Evolutionary conservation across 2,888 invertebrate genomes (phyloP), one percentile per base, ranked within the genome.

Genomic region (Limnephilus auricula): DNA sequence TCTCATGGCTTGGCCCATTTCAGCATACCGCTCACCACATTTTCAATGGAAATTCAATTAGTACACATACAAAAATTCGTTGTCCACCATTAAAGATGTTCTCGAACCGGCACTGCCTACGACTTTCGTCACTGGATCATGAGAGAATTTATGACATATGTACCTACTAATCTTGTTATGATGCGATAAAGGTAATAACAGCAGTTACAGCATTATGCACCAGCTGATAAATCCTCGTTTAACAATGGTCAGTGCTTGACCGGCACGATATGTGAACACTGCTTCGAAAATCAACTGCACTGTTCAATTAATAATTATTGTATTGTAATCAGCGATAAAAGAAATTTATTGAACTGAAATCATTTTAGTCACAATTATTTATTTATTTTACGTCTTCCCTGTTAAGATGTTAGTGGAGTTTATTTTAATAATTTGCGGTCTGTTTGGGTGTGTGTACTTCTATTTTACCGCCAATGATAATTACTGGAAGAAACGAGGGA

Each of bases 401-500:
- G 18, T 32, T 1, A 84, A 85, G n/a, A 90, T 90, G 90, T 45
- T 90, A 34, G 40, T 18, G 31, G 90, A 37, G n/a, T 10, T 32
- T 18, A n/a, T 90, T 84, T 50, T 78, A 18, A 65, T 84, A 0
- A 12, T 86, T 6, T 18, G 34, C 31, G 45, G 78, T 6, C 15
- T 86, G 25, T 18, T 79, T 18, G 78, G 25, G 3, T 31, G n/a
- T 32, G 45, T 90, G 5, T 92, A 90, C 31, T 15, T 84, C 12
- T 90, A 65, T 32, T 65, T 92, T 1, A 86, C 84, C 6, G 86
- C 90, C 88, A 92, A 92, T 65, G 88, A 91, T 86, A 78, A 91
- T 32, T 91, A 91, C n/a, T 92, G 92, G 92, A 91, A 82, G 34
- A 78, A 90, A 31, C 34, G 37, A 30, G 83, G 84, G 2, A 79